Evolutionary conservation across 2,797 vertebrate genomes (phyloP), one percentile per base, ranked within the genome.

Genomic region (Ctenochaetus hawaiiensis): DNA sequence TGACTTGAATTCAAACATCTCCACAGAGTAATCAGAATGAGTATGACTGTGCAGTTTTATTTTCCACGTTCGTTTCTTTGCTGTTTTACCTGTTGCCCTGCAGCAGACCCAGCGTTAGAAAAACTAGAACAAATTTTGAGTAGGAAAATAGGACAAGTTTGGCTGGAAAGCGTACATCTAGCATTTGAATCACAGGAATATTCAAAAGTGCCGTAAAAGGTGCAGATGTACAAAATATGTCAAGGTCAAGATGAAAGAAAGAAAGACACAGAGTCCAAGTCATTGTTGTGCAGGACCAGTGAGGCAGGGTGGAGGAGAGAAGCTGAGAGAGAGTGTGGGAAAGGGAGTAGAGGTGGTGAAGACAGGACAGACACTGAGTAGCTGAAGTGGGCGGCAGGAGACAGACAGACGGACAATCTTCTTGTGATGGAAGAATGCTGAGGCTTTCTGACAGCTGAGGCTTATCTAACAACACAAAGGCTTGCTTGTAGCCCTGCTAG

Each of bases 361-460:
- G 61, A 81, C 2, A 49, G 70, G 72, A 82, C 39, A 37, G 82
- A 87, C 79, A 61, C 0, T 61, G 78, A 81, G 75, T 78, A 72
- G 83, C 67, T 82, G 82, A 68, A 82, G 91, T 89, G 84, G 91
- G 85, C 49, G 81, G 79, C 79, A 65, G 82, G 82, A 82, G 90
- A 78, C 84, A 74, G 82, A 89, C 83, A 76, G 91, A 93, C 78
- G 63, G 69, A 89, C 78, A 37, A 70, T 80, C 80, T 85, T 77
- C 85, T 77, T 26, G 66, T 23, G 78, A 64, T 69, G 80, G 81
- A 94, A 84, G 92, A 95, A 93, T 91, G 92, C 84, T 92, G 91
- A 95, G 86, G 89, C 86, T 87, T 91, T 95, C 81, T 87, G 93
- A 94, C 95, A 96, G 94, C 95, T 95, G 95, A 85, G 92, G 83